A percentile compares a stretch with the other conserved stretches of the same genome.
These are phyloP conservation scores for Ceratina australensis DNA, from an alignment of 1,140 invertebrate species.

Conservation along the genomic window DNA sequence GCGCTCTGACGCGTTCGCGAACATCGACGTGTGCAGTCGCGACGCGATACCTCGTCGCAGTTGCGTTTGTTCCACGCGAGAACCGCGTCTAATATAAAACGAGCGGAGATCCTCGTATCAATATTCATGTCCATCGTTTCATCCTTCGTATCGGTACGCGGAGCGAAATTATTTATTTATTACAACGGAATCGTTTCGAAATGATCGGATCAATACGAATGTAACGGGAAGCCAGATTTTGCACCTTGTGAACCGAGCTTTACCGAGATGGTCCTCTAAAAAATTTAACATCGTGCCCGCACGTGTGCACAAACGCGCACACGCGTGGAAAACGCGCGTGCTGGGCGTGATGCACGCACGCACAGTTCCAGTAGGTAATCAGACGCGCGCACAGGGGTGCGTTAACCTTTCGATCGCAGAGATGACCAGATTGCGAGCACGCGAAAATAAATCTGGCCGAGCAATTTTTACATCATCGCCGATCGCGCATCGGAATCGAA, in stretches of 20 bases:
- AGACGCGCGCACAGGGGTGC: constrained; percentile 52
- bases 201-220: background rate
- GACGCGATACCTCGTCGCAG: constrained; percentile 31
- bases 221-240: background rate
- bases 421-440: constrained; percentile 48
- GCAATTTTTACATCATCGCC: constrained; percentile 35
- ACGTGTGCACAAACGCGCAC: constrained; percentile 45
- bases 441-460: constrained; percentile 52
- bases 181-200: background rate
- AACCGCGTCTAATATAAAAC: background rate
- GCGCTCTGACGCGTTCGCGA: constrained; percentile 45
- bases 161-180: too few relatives aligned
- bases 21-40: constrained; percentile 44
- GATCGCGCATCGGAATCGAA: background rate
- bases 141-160: background rate
- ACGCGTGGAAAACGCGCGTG: constrained; percentile 60
- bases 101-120: background rate
- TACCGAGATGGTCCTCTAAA: constrained; percentile 48
- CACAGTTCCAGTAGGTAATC: constrained; percentile 58
- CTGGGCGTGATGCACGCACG: constrained; percentile 54
- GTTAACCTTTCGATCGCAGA: constrained; percentile 61
- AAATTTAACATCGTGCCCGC: constrained; percentile 50
- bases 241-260: constrained; percentile 31
- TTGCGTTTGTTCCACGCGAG: constrained; percentile 12
- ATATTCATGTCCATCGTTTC: background rate